These are phyloP conservation scores for Eremobia ochroleuca DNA, from an alignment of 2,888 invertebrate genomes.

Conservation along the genomic window DNA sequence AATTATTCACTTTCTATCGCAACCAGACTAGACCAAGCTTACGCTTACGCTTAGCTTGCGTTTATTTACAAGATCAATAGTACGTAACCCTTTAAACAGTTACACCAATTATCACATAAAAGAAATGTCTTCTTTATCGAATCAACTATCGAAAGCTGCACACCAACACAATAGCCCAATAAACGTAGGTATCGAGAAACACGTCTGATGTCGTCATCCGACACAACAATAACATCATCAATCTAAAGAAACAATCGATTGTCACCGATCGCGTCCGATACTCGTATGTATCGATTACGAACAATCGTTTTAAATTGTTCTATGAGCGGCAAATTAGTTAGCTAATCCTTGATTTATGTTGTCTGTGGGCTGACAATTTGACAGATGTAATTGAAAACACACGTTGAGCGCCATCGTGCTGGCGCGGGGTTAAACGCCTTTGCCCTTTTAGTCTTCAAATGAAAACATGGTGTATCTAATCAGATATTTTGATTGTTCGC, in stretches of 20 bases:
- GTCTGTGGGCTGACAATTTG: slow-evolving; percentile 61
- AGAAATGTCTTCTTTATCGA: slow-evolving; percentile 46
- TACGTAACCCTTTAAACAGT: slow-evolving; percentile 34
- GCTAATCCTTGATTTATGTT: slow-evolving; percentile 61
- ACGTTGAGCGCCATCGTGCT: slow-evolving; percentile 25
- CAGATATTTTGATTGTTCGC: slow-evolving; percentile 59
- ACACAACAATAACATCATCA: slow-evolving; percentile 64
- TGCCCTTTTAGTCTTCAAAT: slow-evolving; percentile 37
- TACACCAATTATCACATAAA: slow-evolving; percentile 49
- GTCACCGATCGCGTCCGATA: slow-evolving; percentile 66
- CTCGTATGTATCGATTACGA: slow-evolving; percentile 62
- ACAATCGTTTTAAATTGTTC: slow-evolving; percentile 62
- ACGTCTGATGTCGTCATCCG: slow-evolving; percentile 58
- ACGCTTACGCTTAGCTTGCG: no score
- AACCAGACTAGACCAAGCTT: background rate
- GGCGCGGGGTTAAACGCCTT: slow-evolving; percentile 30
- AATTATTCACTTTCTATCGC: background rate
- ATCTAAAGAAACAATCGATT: slow-evolving; percentile 67
- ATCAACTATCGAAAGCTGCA: slow-evolving; percentile 30
- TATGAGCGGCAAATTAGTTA: slow-evolving; percentile 63
- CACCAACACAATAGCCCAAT: slow-evolving; percentile 50
- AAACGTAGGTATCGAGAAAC: slow-evolving; percentile 57
- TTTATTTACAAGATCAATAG: slow-evolving; percentile 38
- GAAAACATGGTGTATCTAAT: slow-evolving; percentile 56
- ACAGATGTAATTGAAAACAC: slow-evolving; percentile 66